Percentiles rank a stretch among this genome's conserved stretches.
Evolutionary conservation across 2,797 vertebrate genomes (phyloP).

Genomic region (Pangasius mekongensis): DNA sequence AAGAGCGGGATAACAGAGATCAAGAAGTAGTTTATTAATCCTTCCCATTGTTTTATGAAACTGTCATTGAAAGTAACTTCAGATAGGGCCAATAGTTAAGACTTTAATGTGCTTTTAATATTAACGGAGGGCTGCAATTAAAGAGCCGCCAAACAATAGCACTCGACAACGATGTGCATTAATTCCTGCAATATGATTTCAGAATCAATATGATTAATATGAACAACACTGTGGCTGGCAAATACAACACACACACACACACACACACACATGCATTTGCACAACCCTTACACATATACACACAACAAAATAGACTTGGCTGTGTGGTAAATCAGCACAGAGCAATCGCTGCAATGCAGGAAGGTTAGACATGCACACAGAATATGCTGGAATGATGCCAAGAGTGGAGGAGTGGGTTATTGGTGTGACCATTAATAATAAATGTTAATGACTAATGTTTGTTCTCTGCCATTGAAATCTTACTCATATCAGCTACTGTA

Average conservation of each 20-base stretch:
- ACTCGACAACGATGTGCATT: slow-evolving; percentile 72
- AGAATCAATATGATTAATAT: slow-evolving; percentile 78
- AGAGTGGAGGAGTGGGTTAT: neutral
- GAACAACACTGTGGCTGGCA: slow-evolving; percentile 26
- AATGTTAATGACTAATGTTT: slow-evolving; percentile 26
- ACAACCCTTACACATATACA: neutral
- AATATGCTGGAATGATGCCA: neutral
- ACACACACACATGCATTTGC: neutral
- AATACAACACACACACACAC: neutral
- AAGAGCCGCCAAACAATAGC: slow-evolving; percentile 77
- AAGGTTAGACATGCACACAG: neutral
- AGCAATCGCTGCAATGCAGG: slow-evolving; percentile 47
- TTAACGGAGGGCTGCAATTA: slow-evolving; percentile 78
- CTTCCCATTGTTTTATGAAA: slow-evolving; percentile 82
- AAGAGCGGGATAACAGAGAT: slow-evolving; percentile 81
- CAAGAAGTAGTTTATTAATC: slow-evolving; percentile 83
- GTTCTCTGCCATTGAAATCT: neutral
- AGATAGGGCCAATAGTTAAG: slow-evolving; percentile 82
- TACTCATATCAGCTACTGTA: neutral
- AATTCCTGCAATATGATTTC: slow-evolving; percentile 67
- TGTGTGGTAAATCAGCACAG: slow-evolving; percentile 1
- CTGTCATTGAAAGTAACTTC: slow-evolving; percentile 82
- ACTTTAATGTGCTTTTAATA: slow-evolving; percentile 85
- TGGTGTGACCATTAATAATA: slow-evolving; percentile 5
- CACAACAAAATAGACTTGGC: neutral